A percentile compares a stretch with the other conserved stretches of the same genome.
Conservation (phyloP, 2,113 vertebrate genomes). For the Megalops atlanticus region DNA sequence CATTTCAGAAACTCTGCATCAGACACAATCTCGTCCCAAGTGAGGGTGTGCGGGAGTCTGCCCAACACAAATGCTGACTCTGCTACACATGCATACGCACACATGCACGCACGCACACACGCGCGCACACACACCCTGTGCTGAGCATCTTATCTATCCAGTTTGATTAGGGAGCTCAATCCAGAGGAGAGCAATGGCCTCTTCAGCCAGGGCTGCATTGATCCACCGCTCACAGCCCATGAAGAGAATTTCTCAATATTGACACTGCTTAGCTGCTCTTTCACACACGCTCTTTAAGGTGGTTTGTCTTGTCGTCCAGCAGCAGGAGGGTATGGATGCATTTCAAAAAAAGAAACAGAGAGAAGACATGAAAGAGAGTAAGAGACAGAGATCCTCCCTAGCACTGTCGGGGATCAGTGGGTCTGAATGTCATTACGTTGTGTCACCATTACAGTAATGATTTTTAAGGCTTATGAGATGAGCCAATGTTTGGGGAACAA, state of each 20-base stretch:
- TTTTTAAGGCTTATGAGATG: too few relatives aligned
- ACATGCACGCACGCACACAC: background rate
- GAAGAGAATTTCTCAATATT: conserved; percentile 25
- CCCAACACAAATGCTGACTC: too few relatives aligned
- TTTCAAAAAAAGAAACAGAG: conserved; percentile 1
- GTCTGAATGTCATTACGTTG: too few relatives aligned
- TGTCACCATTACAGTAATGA: too few relatives aligned
- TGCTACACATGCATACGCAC: too few relatives aligned
- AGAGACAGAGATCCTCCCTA: background rate
- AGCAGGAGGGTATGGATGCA: background rate
- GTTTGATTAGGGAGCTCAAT: background rate
- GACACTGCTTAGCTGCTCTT: conserved; percentile 32
- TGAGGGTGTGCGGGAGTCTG: too few relatives aligned
- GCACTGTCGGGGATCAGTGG: too few relatives aligned
- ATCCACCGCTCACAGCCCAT: conserved; percentile 31
- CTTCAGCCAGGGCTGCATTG: conserved; percentile 19
- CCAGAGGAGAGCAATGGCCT: background rate
- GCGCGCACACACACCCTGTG: background rate
- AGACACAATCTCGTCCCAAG: too few relatives aligned
- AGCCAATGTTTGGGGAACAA: too few relatives aligned
- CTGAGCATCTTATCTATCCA: background rate
- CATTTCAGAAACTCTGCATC: too few relatives aligned
- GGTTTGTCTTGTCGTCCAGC: conserved; percentile 33
- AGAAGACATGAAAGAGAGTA: conserved; percentile 3
- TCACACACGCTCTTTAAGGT: conserved; percentile 22